Evolutionary conservation across 2,113 vertebrate genomes (phyloP).

Genomic region (cat (Felis catus)): F.catus_Fca126_mat1.0 CM031421.1:49173501-49174000

Average conservation of each 20-base stretch:
- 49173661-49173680: constrained; percentile 69
- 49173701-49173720: constrained; percentile 65
- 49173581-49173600: constrained; percentile 70
- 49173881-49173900: constrained; percentile 15
- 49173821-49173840: constrained; percentile 67
- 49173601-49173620: constrained; percentile 70
- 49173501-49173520: constrained; percentile 61
- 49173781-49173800: constrained; percentile 11
- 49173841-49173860: constrained; percentile 85
- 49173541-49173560: constrained; percentile 69
- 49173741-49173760: constrained; percentile 57
- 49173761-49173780: constrained; percentile 12
- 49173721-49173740: constrained; percentile 52
- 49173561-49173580: constrained; percentile 73
- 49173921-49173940: not conserved
- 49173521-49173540: constrained; percentile 62
- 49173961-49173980: not conserved
- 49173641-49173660: constrained; percentile 69
- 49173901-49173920: constrained; percentile 16
- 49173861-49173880: not conserved
- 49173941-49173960: constrained; percentile 8
- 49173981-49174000: not conserved
- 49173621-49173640: constrained; percentile 71
- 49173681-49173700: constrained; percentile 60
- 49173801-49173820: constrained; percentile 59